Conservation (phyloP, 2,888 invertebrate genomes). For the Hermaeophaga mercurialis region DNA sequence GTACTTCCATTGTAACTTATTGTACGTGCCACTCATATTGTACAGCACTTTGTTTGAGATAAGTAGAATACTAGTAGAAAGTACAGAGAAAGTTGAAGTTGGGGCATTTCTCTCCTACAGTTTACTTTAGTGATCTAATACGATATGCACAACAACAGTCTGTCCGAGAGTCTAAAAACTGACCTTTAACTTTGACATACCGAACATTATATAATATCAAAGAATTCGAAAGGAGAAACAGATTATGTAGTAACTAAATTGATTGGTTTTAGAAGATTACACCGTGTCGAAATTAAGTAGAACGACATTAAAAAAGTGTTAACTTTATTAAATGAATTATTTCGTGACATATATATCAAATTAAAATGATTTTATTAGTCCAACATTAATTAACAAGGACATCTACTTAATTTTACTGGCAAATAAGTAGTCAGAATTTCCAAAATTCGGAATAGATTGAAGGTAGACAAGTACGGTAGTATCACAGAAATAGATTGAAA, state of each 20-base stretch:
- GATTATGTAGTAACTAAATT: background rate
- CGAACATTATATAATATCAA: conserved; percentile 4
- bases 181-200: conserved; percentile 23
- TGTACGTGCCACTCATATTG: too few species aligned
- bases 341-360: too few species aligned
- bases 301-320: too few species aligned
- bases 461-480: too few species aligned
- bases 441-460: too few species aligned
- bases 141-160: conserved; percentile 11
- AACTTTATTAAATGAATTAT: too few species aligned
- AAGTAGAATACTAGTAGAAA: conserved; percentile 7
- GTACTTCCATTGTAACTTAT: too few species aligned
- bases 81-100: conserved; percentile 20
- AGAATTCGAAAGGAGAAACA: conserved; percentile 5
- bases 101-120: conserved; percentile 11
- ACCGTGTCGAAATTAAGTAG: background rate
- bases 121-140: conserved; percentile 10
- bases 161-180: conserved; percentile 4
- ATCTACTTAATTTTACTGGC: too few species aligned
- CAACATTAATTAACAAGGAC: too few species aligned
- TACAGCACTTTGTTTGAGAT: background rate
- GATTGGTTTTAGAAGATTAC: background rate
- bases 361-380: too few species aligned
- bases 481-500: too few species aligned
- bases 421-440: too few species aligned